These are phyloP conservation scores for Danio choprae DNA, from an alignment of 2,797 vertebrate genomes.

Conservation along the genomic window DNA sequence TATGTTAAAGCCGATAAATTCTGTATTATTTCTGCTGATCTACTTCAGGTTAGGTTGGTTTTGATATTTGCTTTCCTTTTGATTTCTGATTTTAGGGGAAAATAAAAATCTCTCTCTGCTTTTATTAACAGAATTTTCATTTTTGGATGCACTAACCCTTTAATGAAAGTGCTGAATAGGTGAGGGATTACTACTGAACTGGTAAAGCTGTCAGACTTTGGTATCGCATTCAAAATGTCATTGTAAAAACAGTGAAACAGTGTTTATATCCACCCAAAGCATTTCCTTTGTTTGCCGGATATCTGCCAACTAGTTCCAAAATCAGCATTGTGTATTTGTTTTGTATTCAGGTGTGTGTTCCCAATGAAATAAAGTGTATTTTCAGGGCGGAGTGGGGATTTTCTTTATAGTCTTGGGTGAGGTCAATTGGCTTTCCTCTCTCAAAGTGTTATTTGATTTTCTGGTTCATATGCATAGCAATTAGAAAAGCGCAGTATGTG, in stretches of 20 bases:
- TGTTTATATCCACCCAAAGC: background rate
- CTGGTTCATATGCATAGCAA: background rate
- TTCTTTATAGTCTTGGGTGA: background rate
- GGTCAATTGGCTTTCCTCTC: background rate
- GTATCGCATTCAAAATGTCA: background rate
- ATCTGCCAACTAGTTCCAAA: background rate
- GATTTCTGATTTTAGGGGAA: background rate
- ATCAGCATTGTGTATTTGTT: conserved; percentile 21
- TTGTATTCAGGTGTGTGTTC: conserved; percentile 1
- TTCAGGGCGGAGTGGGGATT: background rate
- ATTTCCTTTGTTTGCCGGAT: conserved; percentile 11
- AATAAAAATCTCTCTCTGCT: background rate
- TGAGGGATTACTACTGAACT: background rate
- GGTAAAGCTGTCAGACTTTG: background rate
- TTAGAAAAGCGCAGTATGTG: conserved; percentile 11
- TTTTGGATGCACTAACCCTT: background rate
- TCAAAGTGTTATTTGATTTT: conserved; percentile 1
- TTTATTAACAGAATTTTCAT: background rate
- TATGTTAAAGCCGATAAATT: no score
- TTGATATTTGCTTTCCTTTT: no score
- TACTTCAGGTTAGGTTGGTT: no score
- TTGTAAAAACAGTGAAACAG: background rate
- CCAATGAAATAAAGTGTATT: conserved; percentile 1
- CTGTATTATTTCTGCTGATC: no score
- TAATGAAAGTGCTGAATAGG: background rate